phyloP scores from a whole-genome alignment of 35 echinoderm and acorn worm species.

The Amphiura filiformis region DNA sequence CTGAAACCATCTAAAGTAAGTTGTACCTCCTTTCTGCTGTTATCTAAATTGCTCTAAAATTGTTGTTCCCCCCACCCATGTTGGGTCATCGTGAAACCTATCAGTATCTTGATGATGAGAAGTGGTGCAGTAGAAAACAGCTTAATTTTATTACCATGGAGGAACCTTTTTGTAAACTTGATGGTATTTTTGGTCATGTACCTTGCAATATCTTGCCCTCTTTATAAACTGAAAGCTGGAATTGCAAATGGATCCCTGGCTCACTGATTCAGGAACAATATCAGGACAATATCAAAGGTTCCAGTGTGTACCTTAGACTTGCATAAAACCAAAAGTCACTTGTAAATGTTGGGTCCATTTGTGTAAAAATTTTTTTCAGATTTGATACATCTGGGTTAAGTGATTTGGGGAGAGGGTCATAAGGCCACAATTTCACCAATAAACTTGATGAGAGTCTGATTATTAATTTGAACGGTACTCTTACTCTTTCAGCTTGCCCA shows the following conservation, averaged over 20 bases:
- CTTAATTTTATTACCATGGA: too few species aligned
- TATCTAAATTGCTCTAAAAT: not conserved
- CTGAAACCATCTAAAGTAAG: slow-evolving; percentile 73
- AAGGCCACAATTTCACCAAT: not conserved
- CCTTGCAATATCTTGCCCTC: too few species aligned
- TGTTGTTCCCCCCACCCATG: not conserved
- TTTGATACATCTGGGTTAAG: not conserved
- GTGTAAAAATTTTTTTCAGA: not conserved
- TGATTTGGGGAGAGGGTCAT: not conserved
- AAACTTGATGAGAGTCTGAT: not conserved
- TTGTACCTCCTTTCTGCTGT: not conserved
- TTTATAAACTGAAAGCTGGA: too few species aligned
- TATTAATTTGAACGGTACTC: not conserved
- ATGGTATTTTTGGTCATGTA: too few species aligned
- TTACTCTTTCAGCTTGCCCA: slow-evolving; percentile 27
- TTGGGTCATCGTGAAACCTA: not conserved
- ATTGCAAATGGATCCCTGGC: too few species aligned
- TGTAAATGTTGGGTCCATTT: not conserved
- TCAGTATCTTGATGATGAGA: too few species aligned
- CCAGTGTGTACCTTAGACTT: not conserved
- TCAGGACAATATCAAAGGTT: too few species aligned
- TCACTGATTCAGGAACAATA: too few species aligned
- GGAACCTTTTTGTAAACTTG: too few species aligned
- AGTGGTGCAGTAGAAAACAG: not conserved
- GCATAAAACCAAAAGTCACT: not conserved